Evolutionary conservation across 1,140 invertebrate species (phyloP).

Genomic region (Sarcophaga peregrina): DNA sequence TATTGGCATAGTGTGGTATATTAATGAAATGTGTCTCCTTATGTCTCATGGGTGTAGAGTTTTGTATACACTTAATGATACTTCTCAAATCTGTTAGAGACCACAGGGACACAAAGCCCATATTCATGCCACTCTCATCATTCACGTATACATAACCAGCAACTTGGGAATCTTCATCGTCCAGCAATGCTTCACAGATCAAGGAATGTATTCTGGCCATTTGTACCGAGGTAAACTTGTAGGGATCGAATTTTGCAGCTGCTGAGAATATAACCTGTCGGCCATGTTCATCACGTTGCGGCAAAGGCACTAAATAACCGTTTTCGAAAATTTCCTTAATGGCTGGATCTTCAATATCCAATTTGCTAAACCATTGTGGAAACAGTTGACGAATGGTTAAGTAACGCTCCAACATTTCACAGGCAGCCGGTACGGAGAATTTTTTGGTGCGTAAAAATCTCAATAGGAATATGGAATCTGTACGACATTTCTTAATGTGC

Average conservation of each 20-base stretch:
- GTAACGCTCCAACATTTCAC: constrained; percentile 87
- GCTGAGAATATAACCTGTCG: constrained; percentile 80
- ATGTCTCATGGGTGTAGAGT: constrained; percentile 87
- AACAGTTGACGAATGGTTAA: constrained; percentile 82
- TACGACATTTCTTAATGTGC: constrained; percentile 78
- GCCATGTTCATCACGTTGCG: constrained; percentile 78
- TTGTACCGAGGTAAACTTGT: constrained; percentile 77
- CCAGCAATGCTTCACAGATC: constrained; percentile 80
- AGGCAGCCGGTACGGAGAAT: constrained; percentile 84
- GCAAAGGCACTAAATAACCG: constrained; percentile 84
- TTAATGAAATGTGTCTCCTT: constrained; percentile 88
- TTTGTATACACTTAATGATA: constrained; percentile 83
- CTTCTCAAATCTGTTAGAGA: constrained; percentile 81
- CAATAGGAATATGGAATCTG: constrained; percentile 81
- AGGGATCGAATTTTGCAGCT: constrained; percentile 79
- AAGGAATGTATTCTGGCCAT: constrained; percentile 82
- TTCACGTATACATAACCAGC: constrained; percentile 84
- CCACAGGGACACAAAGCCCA: constrained; percentile 85
- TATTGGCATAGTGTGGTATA: constrained; percentile 79
- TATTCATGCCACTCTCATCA: constrained; percentile 83
- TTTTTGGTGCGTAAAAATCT: constrained; percentile 88
- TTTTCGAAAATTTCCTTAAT: constrained; percentile 81
- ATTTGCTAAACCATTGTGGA: constrained; percentile 84
- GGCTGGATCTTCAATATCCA: constrained; percentile 77
- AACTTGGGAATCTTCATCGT: constrained; percentile 84